Percentiles rank a stretch among this genome's conserved stretches.
Conservation (phyloP, 2,888 invertebrate species). For the Poecilobothrus nobilitatus region DNA sequence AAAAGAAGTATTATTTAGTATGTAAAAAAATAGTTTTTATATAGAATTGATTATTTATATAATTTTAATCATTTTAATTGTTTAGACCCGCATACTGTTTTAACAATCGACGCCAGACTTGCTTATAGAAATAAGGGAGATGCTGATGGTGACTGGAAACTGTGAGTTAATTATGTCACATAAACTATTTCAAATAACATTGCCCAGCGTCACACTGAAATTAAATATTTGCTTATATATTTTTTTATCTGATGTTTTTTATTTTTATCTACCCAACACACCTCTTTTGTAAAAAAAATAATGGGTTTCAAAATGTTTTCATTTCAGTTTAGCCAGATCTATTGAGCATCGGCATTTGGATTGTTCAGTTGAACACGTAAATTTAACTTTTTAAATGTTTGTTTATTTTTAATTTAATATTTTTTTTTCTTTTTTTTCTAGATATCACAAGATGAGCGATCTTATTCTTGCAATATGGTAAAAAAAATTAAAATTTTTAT, state of each 20-base stretch:
- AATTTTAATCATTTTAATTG: conserved; percentile 23
- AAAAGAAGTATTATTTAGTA: conserved; percentile 50
- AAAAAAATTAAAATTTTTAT: not conserved
- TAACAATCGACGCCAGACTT: conserved; percentile 73
- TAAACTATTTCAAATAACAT: too few relatives aligned
- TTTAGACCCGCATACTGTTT: conserved; percentile 52
- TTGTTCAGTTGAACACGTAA: conserved; percentile 59
- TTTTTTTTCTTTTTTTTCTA: not conserved
- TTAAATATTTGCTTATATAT: too few relatives aligned
- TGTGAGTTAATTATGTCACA: conserved; percentile 51
- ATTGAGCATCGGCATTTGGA: conserved; percentile 48
- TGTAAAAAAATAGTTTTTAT: too few relatives aligned
- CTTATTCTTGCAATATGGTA: conserved; percentile 74
- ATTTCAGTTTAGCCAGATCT: conserved; percentile 8
- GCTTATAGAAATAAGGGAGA: conserved; percentile 81
- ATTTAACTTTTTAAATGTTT: conserved; percentile 17
- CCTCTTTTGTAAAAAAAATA: conserved; percentile 29
- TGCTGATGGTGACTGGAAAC: conserved; percentile 70
- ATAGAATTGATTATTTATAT: conserved; percentile 10
- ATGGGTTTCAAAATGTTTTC: conserved; percentile 45
- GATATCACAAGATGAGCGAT: conserved; percentile 49
- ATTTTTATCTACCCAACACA: too few relatives aligned
- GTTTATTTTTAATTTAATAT: conserved; percentile 7
- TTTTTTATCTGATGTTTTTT: too few relatives aligned
- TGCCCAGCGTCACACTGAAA: too few relatives aligned